phyloP scores from a whole-genome alignment of 2,888 invertebrate genomes.

The Andrena chrysosceles region DNA sequence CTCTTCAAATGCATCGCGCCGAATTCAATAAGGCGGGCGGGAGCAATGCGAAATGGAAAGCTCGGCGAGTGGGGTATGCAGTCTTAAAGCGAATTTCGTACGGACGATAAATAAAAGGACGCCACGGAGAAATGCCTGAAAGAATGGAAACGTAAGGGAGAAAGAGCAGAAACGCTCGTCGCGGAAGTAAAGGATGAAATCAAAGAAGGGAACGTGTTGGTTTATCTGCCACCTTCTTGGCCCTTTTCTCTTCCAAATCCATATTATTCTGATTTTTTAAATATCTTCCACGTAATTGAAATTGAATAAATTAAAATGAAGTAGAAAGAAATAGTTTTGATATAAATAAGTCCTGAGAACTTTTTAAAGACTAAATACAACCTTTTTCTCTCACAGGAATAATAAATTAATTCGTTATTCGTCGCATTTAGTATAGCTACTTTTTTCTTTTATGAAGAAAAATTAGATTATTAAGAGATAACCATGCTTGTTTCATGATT shows the following conservation, averaged over 20 bases:
- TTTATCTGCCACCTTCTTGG: neutral
- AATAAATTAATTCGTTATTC: neutral
- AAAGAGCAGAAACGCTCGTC: neutral
- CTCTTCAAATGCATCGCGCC: conserved; percentile 50
- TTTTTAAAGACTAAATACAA: too few relatives aligned
- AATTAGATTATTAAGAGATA: neutral
- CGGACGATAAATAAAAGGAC: conserved; percentile 73
- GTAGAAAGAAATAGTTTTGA: too few relatives aligned
- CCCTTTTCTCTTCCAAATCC: neutral
- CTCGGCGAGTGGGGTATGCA: neutral
- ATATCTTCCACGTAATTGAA: too few relatives aligned
- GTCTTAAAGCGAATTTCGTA: conserved; percentile 72
- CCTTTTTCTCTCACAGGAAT: too few relatives aligned
- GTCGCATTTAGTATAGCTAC: neutral
- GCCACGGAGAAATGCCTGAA: conserved; percentile 17
- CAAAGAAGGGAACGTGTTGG: neutral
- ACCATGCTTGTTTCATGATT: neutral
- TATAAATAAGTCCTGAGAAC: too few relatives aligned
- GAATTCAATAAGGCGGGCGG: conserved; percentile 65
- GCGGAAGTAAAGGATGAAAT: neutral
- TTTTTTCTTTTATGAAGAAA: neutral
- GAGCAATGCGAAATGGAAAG: conserved; percentile 45
- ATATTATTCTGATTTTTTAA: too few relatives aligned
- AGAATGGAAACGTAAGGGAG: conserved; percentile 12
- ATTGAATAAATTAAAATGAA: too few relatives aligned